Conservation (phyloP, 2,888 invertebrate species). For the Agonopterix alstromeriana region DNA sequence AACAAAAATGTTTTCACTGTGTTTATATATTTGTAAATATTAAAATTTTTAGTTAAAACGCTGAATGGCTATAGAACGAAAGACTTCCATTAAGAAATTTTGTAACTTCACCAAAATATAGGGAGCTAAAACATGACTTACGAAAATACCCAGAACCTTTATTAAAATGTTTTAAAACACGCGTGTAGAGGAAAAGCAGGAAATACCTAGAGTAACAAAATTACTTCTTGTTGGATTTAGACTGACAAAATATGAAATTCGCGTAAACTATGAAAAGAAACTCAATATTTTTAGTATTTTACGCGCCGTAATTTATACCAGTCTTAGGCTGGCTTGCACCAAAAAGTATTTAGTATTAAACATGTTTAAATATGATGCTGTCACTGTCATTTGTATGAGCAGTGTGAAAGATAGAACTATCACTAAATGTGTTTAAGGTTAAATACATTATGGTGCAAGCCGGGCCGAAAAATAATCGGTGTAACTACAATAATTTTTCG, state of each 20-base stretch:
- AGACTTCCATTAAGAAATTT: slow-evolving; percentile 18
- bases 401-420: too few species aligned
- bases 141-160: neutral
- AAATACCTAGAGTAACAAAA: slow-evolving; percentile 2
- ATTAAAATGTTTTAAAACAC: neutral
- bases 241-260: neutral
- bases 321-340: too few species aligned
- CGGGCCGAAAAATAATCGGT: slow-evolving; percentile 5
- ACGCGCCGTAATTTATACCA: slow-evolving; percentile 4
- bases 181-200: neutral
- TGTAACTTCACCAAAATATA: slow-evolving; percentile 10
- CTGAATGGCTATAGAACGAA: slow-evolving; percentile 21
- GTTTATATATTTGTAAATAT: slow-evolving; percentile 34
- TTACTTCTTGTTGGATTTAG: neutral
- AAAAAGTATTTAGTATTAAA: too few species aligned
- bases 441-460: too few species aligned
- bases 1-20: slow-evolving; percentile 20
- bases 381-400: too few species aligned
- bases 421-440: too few species aligned
- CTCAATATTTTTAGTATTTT: neutral
- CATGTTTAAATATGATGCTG: too few species aligned
- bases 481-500: slow-evolving; percentile 16
- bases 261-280: neutral
- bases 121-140: neutral
- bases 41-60: slow-evolving; percentile 29